Evolutionary conservation across 2,113 vertebrate genomes (phyloP).

Genomic region (Ageneiosus marmoratus): DNA sequence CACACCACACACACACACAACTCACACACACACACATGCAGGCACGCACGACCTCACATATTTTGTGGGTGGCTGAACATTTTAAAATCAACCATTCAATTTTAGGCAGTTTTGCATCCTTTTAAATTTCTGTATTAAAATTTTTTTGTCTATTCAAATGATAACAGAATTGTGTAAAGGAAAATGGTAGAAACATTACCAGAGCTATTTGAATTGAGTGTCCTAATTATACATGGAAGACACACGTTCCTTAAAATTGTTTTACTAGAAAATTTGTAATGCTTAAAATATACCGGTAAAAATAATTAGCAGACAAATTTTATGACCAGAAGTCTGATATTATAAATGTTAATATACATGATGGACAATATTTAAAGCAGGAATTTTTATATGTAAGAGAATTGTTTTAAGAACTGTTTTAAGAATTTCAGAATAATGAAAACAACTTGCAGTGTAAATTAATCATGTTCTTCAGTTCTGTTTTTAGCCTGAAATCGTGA

Average conservation of each 20-base stretch:
- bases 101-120: neutral
- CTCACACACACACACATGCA: conserved; percentile 32
- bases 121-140: conserved; percentile 5
- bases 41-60: conserved; percentile 35
- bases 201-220: conserved; percentile 5
- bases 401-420: too few relatives aligned
- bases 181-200: conserved; percentile 1
- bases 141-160: neutral
- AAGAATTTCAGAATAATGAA: neutral
- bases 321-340: neutral
- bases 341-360: neutral
- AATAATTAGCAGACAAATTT: neutral
- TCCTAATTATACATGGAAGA: neutral
- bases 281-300: neutral
- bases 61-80: conserved; percentile 20
- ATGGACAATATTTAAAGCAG: neutral
- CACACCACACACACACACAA: conserved; percentile 43
- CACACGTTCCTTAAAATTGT: neutral
- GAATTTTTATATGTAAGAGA: neutral
- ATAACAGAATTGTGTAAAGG: neutral
- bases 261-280: neutral
- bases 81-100: neutral
- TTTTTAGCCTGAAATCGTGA: neutral
- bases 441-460: neutral
- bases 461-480: neutral